A percentile compares a stretch with the other conserved stretches of the same genome.
Evolutionary conservation across 2,888 invertebrate genomes (phyloP).

Genomic region (Heteromurus nitidus): DNA sequence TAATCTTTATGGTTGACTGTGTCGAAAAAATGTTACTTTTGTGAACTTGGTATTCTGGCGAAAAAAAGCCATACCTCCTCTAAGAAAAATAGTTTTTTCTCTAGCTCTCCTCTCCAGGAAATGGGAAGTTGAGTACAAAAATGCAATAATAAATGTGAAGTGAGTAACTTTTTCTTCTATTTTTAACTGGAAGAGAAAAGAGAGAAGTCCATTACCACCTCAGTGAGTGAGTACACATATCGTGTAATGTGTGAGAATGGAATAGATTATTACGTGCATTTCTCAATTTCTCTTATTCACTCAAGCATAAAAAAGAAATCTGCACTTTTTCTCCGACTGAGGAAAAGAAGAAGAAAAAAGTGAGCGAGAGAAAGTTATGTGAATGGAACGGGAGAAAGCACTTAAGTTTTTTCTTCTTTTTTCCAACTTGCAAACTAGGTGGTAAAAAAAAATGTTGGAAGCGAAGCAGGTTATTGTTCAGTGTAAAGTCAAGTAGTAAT

Average conservation of each 20-base stretch:
- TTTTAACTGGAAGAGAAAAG: conserved; percentile 29
- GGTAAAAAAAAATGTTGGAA: conserved; percentile 31
- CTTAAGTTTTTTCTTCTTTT: conserved; percentile 45
- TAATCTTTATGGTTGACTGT: conserved; percentile 50
- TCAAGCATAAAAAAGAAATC: conserved; percentile 61
- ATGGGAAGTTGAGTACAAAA: no score
- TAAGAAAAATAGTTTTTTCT: no score
- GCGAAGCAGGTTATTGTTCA: neutral
- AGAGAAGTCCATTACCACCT: conserved; percentile 43
- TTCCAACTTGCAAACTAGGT: conserved; percentile 44
- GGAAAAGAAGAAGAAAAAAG: conserved; percentile 21
- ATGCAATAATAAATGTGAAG: neutral
- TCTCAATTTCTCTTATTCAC: conserved; percentile 56
- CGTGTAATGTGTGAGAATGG: conserved; percentile 15
- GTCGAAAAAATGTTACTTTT: neutral
- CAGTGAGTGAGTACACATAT: conserved; percentile 1
- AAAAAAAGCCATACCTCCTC: neutral
- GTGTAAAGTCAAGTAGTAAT: conserved; percentile 14
- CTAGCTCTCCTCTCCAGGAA: no score
- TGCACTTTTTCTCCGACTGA: conserved; percentile 39
- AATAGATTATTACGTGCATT: conserved; percentile 31
- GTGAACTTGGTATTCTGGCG: neutral
- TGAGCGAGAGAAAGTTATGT: conserved; percentile 35
- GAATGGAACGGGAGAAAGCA: conserved; percentile 57
- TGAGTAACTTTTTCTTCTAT: conserved; percentile 33